Conservation (phyloP, 2,113 vertebrate species). For the Chamaea fasciata region DNA sequence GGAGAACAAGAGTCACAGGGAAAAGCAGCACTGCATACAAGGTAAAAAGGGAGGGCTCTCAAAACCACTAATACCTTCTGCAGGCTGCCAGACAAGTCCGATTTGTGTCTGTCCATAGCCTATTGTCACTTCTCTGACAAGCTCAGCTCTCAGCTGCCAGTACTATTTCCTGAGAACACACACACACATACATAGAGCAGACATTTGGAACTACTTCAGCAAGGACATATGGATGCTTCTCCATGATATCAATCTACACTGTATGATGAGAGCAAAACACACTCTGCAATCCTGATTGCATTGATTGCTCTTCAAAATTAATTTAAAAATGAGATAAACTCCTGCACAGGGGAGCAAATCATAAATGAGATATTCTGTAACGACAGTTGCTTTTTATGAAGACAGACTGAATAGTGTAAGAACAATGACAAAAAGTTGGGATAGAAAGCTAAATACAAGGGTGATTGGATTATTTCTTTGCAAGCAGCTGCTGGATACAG, state of each 20-base stretch:
- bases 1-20: not conserved
- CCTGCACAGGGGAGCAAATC: not conserved
- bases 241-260: not conserved
- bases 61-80: not conserved
- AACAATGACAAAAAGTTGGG: not conserved
- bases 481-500: slow-evolving; percentile 20
- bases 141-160: not conserved
- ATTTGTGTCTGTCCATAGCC: not conserved
- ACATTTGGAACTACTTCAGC: not conserved
- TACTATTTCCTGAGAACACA: not conserved
- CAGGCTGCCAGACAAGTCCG: not conserved
- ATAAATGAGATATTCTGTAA: not conserved
- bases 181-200: not conserved
- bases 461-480: slow-evolving; percentile 24
- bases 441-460: not conserved
- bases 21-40: not conserved
- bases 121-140: not conserved
- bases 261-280: not conserved
- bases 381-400: not conserved
- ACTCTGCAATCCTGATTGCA: not conserved
- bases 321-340: not conserved
- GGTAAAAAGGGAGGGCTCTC: not conserved
- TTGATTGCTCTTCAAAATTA: not conserved
- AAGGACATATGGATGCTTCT: not conserved
- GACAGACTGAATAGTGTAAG: not conserved